Percentiles rank a stretch among this genome's conserved stretches.
phyloP scores from a whole-genome alignment of 2,888 invertebrate genomes.

The Thelaira solivaga region DNA sequence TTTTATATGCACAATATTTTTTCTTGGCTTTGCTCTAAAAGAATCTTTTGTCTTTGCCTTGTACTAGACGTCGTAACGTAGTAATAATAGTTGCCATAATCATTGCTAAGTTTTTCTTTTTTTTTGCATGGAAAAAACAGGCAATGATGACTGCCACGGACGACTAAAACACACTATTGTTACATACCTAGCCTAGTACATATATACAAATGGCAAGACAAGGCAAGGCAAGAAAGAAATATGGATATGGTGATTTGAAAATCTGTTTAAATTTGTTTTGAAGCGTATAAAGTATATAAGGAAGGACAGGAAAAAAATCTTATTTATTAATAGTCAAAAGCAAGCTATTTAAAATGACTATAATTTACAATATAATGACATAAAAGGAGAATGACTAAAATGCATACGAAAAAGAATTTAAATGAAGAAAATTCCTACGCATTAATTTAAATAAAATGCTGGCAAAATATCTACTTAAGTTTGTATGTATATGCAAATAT shows the following conservation, averaged over 20 bases:
- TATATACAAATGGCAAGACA: background rate
- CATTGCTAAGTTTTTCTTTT: slow-evolving; percentile 18
- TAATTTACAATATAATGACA: slow-evolving; percentile 57
- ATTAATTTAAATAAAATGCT: slow-evolving; percentile 45
- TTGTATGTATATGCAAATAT: no score
- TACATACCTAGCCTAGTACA: no score
- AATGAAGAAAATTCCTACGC: slow-evolving; percentile 54
- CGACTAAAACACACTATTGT: no score
- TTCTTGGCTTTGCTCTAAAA: background rate
- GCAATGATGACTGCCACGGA: no score
- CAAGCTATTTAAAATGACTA: slow-evolving; percentile 59
- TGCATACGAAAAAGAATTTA: slow-evolving; percentile 29
- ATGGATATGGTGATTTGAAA: slow-evolving; percentile 59
- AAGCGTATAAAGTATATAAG: background rate
- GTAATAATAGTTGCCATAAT: slow-evolving; percentile 32
- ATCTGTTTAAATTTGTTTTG: slow-evolving; percentile 60
- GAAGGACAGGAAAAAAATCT: background rate
- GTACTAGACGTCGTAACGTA: no score
- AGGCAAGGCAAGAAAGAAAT: slow-evolving; percentile 40
- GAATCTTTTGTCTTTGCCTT: slow-evolving; percentile 39
- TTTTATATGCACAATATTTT: background rate
- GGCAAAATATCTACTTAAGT: slow-evolving; percentile 2
- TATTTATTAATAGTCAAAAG: slow-evolving; percentile 61
- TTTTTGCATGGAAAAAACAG: background rate
- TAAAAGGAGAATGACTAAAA: slow-evolving; percentile 37